Conservation (phyloP, 2,113 vertebrate species). For the Corythornis vintsioides region DNA sequence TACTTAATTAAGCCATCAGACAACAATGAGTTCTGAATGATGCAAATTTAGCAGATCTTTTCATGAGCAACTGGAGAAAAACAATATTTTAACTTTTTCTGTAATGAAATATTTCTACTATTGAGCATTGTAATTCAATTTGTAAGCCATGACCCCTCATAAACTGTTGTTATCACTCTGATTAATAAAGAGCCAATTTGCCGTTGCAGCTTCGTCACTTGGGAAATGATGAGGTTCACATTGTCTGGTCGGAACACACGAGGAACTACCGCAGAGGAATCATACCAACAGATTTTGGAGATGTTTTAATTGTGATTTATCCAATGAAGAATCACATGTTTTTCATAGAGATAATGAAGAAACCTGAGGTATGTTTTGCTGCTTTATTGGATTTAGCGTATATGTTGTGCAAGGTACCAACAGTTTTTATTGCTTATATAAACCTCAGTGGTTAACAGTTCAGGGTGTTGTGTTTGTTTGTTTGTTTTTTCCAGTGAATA, state of each 20-base stretch:
- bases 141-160: slow-evolving; percentile 65
- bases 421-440: not conserved
- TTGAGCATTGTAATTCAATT: slow-evolving; percentile 72
- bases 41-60: slow-evolving; percentile 33
- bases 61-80: slow-evolving; percentile 50
- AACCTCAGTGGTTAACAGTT: not conserved
- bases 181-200: slow-evolving; percentile 78
- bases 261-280: slow-evolving; percentile 96
- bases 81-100: slow-evolving; percentile 57
- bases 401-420: not conserved
- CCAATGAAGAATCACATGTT: slow-evolving; percentile 98
- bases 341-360: slow-evolving; percentile 95
- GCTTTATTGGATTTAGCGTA: not conserved
- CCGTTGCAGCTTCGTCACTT: slow-evolving; percentile 94
- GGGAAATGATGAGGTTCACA: slow-evolving; percentile 98
- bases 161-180: slow-evolving; percentile 68
- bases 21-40: slow-evolving; percentile 3
- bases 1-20: slow-evolving; percentile 58
- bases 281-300: slow-evolving; percentile 97
- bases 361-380: slow-evolving; percentile 86
- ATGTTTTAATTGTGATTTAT: slow-evolving; percentile 96
- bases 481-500: not conserved
- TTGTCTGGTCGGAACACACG: slow-evolving; percentile 98
- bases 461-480: no score
- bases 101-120: slow-evolving; percentile 62